Evolutionary conservation across 2,797 vertebrate species (phyloP), one percentile per base, ranked within the genome.

Genomic region (Limnodromus scolopaceus): DNA sequence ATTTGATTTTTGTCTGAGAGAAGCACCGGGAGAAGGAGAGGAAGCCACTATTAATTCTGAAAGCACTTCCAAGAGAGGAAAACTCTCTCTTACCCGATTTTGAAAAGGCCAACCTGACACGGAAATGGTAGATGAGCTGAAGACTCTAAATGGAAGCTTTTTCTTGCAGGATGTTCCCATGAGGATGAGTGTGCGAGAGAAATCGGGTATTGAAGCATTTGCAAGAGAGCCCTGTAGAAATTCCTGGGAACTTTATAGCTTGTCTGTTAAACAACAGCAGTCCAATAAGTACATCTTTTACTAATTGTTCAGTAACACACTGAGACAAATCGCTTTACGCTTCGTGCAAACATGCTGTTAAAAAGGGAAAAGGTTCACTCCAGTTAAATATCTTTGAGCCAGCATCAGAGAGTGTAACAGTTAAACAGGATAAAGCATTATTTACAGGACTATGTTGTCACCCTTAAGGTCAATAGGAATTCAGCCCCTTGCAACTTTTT

Each of bases 401-500:
- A 66, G 36, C 25, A 88, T 24, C 14, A 9, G n/a, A 72, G 19
- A 66, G 14, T 9, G 1, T 55, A 93, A 95, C 49, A 87, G 43
- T 70, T 87, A 66, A 83, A 81, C 46, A 93, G 79, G 75, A 92
- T 65, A 43, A 51, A 91, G 39, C 54, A 85, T 53, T 96, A 94
- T 97, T 97, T 97, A 96, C 69, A 91, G 91, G 87, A 88, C 25
- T 89, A 68, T 55, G 27, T 85, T 84, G 80, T 89, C 87, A 93
- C 75, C 71, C 58, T 83, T 58, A 80, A 95, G 82, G 86, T 97
- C 93, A 96, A 5, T 6, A 46, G 49, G 68, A 96, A 95, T 97
- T 97, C 72, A 97, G 79, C n/a, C 86, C 87, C 72, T 93, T 94
- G 91, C n/a, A 76, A 75, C 94, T 96, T 97, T 97, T 93, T 97